Conservation (phyloP, 2,888 invertebrate genomes). For the Eulithis prunata region DNA sequence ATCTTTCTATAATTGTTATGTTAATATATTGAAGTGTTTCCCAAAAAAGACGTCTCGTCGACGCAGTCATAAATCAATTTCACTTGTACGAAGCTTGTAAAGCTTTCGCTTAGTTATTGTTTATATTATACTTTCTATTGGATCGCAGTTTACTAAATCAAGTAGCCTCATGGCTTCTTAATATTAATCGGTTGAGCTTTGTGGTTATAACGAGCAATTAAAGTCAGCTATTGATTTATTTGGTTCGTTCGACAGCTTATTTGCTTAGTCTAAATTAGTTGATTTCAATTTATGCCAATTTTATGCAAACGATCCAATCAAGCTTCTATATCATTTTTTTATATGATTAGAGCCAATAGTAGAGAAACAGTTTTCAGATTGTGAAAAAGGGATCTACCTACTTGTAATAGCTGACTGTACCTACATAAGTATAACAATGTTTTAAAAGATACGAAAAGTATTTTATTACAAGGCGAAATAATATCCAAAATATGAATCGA, state of each 20-base stretch:
- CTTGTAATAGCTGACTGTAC: no score
- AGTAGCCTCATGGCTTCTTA: constrained; percentile 71
- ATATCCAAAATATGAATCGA: constrained; percentile 4
- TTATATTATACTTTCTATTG: constrained; percentile 83
- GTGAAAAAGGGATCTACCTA: no score
- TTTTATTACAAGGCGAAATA: not conserved
- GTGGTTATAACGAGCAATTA: constrained; percentile 56
- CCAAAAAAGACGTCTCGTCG: constrained; percentile 72
- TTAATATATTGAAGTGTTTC: constrained; percentile 78
- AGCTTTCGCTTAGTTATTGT: constrained; percentile 82
- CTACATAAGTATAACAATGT: not conserved
- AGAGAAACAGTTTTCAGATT: no score
- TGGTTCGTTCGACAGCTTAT: constrained; percentile 37
- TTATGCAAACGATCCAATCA: not conserved
- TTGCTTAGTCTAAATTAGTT: constrained; percentile 26
- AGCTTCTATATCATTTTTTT: not conserved
- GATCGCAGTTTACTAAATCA: constrained; percentile 61
- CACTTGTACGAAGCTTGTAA: constrained; percentile 55
- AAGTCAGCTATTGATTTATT: constrained; percentile 49
- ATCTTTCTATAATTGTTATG: constrained; percentile 78
- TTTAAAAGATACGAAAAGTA: not conserved
- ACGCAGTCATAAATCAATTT: constrained; percentile 79
- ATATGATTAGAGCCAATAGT: no score
- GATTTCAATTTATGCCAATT: not conserved
- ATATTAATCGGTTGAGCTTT: constrained; percentile 61